Evolutionary conservation across 2,888 invertebrate species (phyloP), one percentile per base, ranked within the genome.

Genomic region (Heliconius aoede): DNA sequence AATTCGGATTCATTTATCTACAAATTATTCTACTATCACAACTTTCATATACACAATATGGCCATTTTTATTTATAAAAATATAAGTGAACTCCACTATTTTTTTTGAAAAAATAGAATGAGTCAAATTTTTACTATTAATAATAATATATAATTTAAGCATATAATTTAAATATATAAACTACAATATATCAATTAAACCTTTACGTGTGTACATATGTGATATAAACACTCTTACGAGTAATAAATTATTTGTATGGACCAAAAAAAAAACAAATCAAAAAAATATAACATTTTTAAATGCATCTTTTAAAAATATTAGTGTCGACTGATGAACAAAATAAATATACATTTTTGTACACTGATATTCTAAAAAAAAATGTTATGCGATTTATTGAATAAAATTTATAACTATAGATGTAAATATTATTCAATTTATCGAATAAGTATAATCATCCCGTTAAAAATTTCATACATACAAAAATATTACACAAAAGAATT

Each of bases 1-100:
- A 76, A 76, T 76, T 76, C 76, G 76, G 73, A 40, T 76, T 73
- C 9, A 24, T 26, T 55, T 76, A 73, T 62, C 65, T 64, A 72
- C 67, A 62, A 32, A 28, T n/a, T 76, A 69, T 69, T 62, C 76
- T 76, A 76, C 36, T 69, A 73, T 76, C 73, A 73, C 73, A 76
- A 68, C 51, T 61, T 36, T 72, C 60, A 73, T 55, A 68, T 51
- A 32, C 26, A 69, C 69, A 51, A 32, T 46, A 64, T 65, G 64
- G 30, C 64, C 73, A 73, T 73, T 51, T 24, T 28, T 46, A 51
- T n/a, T n/a, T 51, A 51, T 13, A 51, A n/a, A 51, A 24, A 28
- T 51, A 30, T n/a, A 51, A 51, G 46, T 68, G 28, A 18, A 28
- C 28, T 46, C 26, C 21, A 13, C 28, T 28, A 51, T 55, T 69